Evolutionary conservation across 1,140 invertebrate genomes (phyloP).

Genomic region (Macrocentrus cingulum): DNA sequence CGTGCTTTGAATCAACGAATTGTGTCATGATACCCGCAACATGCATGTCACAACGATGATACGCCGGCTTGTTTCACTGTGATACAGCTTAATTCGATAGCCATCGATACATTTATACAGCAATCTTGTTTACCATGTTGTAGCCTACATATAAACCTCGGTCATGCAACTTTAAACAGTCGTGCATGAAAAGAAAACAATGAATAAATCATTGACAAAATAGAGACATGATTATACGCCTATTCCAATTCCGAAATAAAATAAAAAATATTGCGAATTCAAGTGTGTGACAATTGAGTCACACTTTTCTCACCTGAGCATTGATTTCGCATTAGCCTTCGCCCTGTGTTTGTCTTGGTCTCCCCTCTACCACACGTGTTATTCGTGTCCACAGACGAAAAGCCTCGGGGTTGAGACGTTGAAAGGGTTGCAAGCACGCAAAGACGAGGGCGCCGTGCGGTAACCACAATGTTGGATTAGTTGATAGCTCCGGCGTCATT

Average conservation of each 20-base stretch:
- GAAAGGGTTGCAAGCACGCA: conserved; percentile 38
- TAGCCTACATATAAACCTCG: background rate
- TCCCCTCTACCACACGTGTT: conserved; percentile 5
- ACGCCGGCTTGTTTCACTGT: conserved; percentile 9
- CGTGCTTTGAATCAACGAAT: conserved; percentile 1
- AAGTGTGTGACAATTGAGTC: too few species aligned
- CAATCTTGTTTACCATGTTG: background rate
- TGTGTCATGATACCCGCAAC: conserved; percentile 13
- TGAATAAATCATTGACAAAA: too few species aligned
- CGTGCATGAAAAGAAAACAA: too few species aligned
- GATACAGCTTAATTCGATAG: conserved; percentile 19
- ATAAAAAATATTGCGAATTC: too few species aligned
- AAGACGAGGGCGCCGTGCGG: conserved; percentile 34
- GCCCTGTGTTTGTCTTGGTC: conserved; percentile 16
- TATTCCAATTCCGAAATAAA: too few species aligned
- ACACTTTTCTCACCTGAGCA: conserved; percentile 13
- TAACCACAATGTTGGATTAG: conserved; percentile 47
- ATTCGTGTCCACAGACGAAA: conserved; percentile 28
- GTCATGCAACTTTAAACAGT: too few species aligned
- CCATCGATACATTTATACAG: conserved; percentile 4
- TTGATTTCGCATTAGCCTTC: conserved; percentile 42
- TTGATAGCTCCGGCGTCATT: too few species aligned
- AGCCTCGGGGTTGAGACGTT: conserved; percentile 13
- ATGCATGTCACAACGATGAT: background rate
- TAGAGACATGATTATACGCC: too few species aligned